These are phyloP conservation scores for Halcyon senegalensis DNA, from an alignment of 2,113 vertebrate species.

Conservation along the genomic window DNA sequence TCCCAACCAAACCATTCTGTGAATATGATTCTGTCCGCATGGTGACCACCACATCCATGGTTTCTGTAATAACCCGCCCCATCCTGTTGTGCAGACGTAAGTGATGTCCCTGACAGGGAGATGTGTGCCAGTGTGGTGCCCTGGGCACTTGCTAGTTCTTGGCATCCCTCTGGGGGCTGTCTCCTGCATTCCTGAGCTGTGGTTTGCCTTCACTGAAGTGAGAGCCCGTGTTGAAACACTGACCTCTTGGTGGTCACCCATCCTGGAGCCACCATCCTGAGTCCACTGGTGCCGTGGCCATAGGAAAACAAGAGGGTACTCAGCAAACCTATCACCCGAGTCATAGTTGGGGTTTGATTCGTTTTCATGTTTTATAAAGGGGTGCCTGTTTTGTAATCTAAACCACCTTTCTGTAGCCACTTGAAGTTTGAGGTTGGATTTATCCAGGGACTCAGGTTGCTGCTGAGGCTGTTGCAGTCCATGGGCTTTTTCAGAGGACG, in stretches of 20 bases:
- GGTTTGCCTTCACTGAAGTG: neutral
- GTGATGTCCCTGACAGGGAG: neutral
- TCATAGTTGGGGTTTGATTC: neutral
- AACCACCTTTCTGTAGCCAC: neutral
- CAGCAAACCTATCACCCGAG: accelerated
- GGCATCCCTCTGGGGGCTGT: neutral
- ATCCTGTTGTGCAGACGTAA: neutral
- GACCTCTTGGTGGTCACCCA: neutral
- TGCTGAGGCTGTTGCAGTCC: neutral
- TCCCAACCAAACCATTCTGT: neutral
- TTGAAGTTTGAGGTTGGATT: neutral
- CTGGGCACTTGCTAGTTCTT: neutral
- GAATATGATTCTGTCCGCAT: accelerated
- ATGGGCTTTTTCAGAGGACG: neutral
- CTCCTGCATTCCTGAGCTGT: neutral
- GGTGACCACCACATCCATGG: accelerated
- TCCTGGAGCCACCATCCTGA: neutral
- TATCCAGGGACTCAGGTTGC: neutral
- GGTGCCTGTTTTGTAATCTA: accelerated
- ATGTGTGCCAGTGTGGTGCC: accelerated
- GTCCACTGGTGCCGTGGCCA: accelerated
- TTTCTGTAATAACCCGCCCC: accelerated
- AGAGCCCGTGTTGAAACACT: neutral
- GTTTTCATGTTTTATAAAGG: neutral
- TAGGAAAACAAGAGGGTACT: neutral